Evolutionary conservation across 1,140 invertebrate species (phyloP).

Genomic region (Bombus pascuorum): DNA sequence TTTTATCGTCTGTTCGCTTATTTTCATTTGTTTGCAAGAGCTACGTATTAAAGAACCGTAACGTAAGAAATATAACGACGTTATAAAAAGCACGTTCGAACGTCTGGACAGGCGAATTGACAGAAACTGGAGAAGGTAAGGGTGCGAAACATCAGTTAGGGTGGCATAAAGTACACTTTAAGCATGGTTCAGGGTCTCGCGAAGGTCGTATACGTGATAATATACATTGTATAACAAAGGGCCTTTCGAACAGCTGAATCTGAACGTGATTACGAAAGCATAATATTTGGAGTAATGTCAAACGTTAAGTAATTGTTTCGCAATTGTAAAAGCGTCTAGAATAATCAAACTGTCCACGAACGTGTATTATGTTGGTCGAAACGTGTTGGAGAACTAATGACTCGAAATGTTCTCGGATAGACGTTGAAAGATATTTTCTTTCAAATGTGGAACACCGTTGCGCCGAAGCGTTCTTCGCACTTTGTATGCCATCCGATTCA

Average conservation of each 20-base stretch:
- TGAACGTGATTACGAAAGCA: slow-evolving; percentile 30
- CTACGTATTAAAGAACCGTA: no score
- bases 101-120: neutral
- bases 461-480: no score
- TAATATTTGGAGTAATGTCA: slow-evolving; percentile 40
- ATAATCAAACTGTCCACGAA: neutral
- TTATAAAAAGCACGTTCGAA: neutral
- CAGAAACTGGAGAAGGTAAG: neutral
- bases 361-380: neutral
- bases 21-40: neutral
- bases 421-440: neutral
- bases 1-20: neutral
- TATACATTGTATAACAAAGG: neutral
- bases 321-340: slow-evolving; percentile 9
- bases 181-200: neutral
- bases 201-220: neutral
- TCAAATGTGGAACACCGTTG: no score
- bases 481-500: no score
- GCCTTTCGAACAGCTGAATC: neutral
- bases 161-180: neutral
- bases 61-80: neutral
- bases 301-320: slow-evolving; percentile 38
- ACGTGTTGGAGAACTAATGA: neutral
- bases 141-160: neutral
- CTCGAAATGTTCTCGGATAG: neutral